A percentile compares a stretch with the other conserved stretches of the same genome.
Conservation (phyloP, 2,888 invertebrate species). For the Oxystoma pomonae region DNA sequence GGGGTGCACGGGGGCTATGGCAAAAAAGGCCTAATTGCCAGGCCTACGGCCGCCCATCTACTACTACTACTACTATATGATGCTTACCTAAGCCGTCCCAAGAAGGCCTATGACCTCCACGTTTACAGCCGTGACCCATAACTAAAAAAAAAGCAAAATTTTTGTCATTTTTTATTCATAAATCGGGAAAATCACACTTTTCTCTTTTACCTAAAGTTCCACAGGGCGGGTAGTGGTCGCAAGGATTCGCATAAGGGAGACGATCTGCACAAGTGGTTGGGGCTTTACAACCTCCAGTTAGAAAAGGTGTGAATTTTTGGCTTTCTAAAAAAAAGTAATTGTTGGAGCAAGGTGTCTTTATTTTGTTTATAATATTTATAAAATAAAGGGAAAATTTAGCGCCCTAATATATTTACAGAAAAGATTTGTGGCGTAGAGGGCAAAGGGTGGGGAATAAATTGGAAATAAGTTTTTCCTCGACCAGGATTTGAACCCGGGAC, state of each 20-base stretch:
- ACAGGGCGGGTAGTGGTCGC: not conserved
- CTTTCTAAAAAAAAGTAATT: not conserved
- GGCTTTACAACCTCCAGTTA: not conserved
- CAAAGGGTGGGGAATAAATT: too few relatives aligned
- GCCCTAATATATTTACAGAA: too few relatives aligned
- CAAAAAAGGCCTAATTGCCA: too few relatives aligned
- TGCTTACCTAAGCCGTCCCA: not conserved
- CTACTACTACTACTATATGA: too few relatives aligned
- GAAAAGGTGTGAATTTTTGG: not conserved
- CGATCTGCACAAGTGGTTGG: not conserved
- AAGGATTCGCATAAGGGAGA: not conserved
- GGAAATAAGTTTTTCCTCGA: too few relatives aligned
- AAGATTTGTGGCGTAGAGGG: too few relatives aligned
- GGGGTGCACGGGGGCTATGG: too few relatives aligned
- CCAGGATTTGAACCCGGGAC: too few relatives aligned
- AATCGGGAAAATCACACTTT: not conserved
- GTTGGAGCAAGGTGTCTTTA: too few relatives aligned
- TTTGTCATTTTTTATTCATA: not conserved
- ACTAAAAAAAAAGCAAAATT: not conserved
- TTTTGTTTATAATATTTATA: too few relatives aligned
- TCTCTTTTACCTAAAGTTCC: not conserved
- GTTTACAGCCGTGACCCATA: not conserved
- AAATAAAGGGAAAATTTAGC: too few relatives aligned
- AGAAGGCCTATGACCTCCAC: not conserved
- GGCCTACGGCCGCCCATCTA: too few relatives aligned